Base-by-base conservation (phyloP, 1,140 invertebrate species). In the Nixonia krombeini region DNA sequence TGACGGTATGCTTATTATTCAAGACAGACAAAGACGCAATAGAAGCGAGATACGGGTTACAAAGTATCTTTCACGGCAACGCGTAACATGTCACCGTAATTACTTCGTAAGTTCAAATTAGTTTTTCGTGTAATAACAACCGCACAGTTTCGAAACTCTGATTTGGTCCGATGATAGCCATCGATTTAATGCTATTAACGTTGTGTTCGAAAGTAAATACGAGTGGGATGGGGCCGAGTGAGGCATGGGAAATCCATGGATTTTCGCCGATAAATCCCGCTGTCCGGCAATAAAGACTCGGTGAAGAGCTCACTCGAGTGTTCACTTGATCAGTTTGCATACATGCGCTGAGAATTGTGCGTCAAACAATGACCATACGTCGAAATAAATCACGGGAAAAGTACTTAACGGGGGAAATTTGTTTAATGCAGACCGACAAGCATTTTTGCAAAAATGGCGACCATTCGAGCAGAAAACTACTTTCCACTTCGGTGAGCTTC, bases 111-210 rank as follows among this genome's bases (percentile, higher is more conserved):
- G 57, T 35, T 29, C 17, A 46, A 29, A 61, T 61, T 52, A 53
- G 44, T 62, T 62, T 62, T 62, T 62, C 58, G 12, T 28, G n/a
- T 53, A 53, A 55, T 41, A 47, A 52, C 25, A 44, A 15, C 13
- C 35, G 18, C 37, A 53, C 35, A 62, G 49, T 53, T 53, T 23
- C 7, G 18, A 17, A 49, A 55, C 21, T 62, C 25, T 42, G n/a
- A 35, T 10, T 28, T 15, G 42, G 29, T 37, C 21, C 35, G 44
- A 31, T 15, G 35, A 23, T 9, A 21, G 10, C 38, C 47, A 45
- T 61, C 31, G 59, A 59, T 58, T 56, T 67, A 69, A 74, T 62
- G 67, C 52, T 41, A 71, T 71, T 62, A 62, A 33, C 35, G 25
- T 71, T 40, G 42, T 59, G 29, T 59, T 65, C 62, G n/a, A 68